Base-by-base conservation (phyloP, 2,888 invertebrate genomes). In the Adelphocoris suturalis region DNA sequence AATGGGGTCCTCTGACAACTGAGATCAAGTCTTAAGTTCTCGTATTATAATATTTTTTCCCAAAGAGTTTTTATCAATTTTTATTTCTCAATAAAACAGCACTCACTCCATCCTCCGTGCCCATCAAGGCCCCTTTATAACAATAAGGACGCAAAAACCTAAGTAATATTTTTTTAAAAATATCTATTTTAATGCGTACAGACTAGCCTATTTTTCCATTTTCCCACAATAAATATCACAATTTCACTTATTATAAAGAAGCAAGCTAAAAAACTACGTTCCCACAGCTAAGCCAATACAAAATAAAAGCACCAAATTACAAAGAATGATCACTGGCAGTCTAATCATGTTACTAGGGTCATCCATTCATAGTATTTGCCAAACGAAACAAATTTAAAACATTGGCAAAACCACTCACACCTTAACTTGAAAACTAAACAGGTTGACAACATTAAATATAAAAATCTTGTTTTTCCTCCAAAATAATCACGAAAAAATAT, bases 1-100 rank as follows among this genome's bases (percentile, higher is more conserved):
- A 88, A 88, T 88, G 88, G 88, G 88, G 88, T 88, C 88, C 78
- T 88, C 88, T 88, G 88, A 88, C 88, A 88, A 78, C 88, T 88
- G 88, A 88, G 88, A 88, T 88, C 88, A 88, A 88, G 88, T 88
- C 88, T 88, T 88, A 88, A 88, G 88, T 88, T 88, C 88, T 88
- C 88, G 27, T 78, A 78, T 88, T 88, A 78, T 78, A 55, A 48
- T 78, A 27, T 88, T 88, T 87, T 46, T 48, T 82, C 82, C 28
- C 55, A 80, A 47, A 47, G 27, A 82, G 27, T 47, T 82, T 82
- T 82, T 28, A 19, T 81, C 57, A 57, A 61, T 57, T 86, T 86
- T 47, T 85, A 23, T 82, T 19, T 68, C 61, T 86, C 68, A 75
- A 86, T 86, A 19, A 23, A 86, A 82, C 82, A 52, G 82, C 46